phyloP scores from a whole-genome alignment of 2,888 invertebrate genomes.

The Elysia crispata region DNA sequence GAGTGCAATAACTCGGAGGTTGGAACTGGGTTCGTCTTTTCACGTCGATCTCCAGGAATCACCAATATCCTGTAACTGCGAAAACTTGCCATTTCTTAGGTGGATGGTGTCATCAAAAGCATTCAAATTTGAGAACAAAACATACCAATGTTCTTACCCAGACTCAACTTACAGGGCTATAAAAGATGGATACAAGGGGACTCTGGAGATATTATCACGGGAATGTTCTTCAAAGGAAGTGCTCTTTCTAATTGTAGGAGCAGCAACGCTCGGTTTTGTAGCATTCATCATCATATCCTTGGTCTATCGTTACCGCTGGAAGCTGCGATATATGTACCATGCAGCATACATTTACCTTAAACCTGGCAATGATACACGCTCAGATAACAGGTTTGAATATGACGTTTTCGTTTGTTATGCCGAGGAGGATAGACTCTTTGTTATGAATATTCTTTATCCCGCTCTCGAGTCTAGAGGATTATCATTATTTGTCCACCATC shows the following conservation, averaged over 20 bases:
- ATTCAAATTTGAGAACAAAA: not conserved
- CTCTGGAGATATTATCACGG: not conserved
- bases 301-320: slow-evolving; percentile 45
- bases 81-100: slow-evolving; percentile 25
- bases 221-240: slow-evolving; percentile 15
- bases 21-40: not conserved
- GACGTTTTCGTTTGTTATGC: slow-evolving; percentile 49
- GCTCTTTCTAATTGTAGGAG: slow-evolving; percentile 5
- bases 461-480: slow-evolving; percentile 19
- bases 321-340: slow-evolving; percentile 43
- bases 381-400: slow-evolving; percentile 12
- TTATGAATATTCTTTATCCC: slow-evolving; percentile 3
- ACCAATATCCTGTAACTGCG: slow-evolving; percentile 30
- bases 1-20: no score
- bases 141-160: slow-evolving; percentile 2
- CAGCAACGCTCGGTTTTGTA: not conserved
- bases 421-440: slow-evolving; percentile 37
- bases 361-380: not conserved
- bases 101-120: slow-evolving; percentile 27
- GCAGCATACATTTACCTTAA: slow-evolving; percentile 28
- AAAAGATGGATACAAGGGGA: not conserved
- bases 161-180: slow-evolving; percentile 15
- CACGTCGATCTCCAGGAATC: slow-evolving; percentile 13
- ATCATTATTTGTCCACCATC: slow-evolving; percentile 35
- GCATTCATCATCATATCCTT: slow-evolving; percentile 3